Conservation (phyloP, 2,113 vertebrate genomes). For the Gopherus evgoodei region DNA sequence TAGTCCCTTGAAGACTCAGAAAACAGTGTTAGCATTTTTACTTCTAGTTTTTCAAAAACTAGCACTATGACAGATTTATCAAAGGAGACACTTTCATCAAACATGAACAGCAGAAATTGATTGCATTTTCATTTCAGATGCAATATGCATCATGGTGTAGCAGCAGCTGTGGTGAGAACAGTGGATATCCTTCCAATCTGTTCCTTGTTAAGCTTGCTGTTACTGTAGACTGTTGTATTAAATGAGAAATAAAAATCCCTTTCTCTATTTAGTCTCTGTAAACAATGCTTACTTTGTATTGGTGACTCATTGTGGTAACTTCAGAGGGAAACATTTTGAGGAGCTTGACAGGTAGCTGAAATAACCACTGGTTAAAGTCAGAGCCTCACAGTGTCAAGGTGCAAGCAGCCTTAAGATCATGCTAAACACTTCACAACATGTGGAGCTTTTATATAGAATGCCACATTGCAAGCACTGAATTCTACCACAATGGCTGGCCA, state of each 20-base stretch:
- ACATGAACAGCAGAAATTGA: neutral
- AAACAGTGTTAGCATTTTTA: neutral
- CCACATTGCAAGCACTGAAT: neutral
- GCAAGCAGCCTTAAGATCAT: neutral
- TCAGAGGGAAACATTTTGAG: neutral
- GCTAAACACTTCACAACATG: neutral
- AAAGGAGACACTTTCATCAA: neutral
- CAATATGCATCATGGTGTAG: neutral
- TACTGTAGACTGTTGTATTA: neutral
- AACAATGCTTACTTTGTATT: neutral
- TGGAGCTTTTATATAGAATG: neutral
- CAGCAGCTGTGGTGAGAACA: neutral
- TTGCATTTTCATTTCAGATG: conserved; percentile 8
- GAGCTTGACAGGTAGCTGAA: neutral
- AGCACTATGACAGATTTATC: neutral
- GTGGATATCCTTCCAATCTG: neutral
- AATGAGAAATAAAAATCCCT: conserved; percentile 3
- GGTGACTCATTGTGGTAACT: neutral
- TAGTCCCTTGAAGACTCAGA: neutral
- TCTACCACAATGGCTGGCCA: neutral
- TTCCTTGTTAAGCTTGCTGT: neutral
- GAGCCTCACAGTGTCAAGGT: neutral
- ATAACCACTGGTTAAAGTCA: neutral
- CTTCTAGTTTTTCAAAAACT: neutral
- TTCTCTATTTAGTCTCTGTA: conserved; percentile 2